Conservation (phyloP, 2,888 invertebrate genomes). For the Norana najaformis region DNA sequence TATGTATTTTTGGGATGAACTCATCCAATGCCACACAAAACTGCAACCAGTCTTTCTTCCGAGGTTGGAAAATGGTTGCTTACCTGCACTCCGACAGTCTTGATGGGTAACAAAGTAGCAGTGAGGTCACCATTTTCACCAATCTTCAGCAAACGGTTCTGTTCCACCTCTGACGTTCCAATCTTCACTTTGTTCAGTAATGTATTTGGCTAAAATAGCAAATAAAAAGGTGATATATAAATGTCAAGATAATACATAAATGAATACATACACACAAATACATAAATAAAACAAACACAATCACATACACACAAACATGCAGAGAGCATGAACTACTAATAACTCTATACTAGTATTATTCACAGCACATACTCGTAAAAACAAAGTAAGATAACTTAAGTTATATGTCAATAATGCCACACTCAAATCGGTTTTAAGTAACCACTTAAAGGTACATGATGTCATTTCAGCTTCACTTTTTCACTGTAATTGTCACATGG, state of each 20-base stretch:
- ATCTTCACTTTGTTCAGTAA: constrained; percentile 74
- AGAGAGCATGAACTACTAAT: background rate
- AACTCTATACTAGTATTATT: background rate
- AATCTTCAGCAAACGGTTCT: constrained; percentile 49
- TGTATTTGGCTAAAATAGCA: constrained; percentile 74
- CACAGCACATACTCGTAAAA: no score
- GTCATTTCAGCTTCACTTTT: no score
- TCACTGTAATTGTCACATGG: no score
- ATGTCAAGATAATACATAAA: background rate
- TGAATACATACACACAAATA: background rate
- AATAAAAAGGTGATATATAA: background rate
- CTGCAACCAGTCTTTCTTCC: background rate
- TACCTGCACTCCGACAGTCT: constrained; percentile 96
- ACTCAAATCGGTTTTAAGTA: no score
- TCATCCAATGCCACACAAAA: background rate
- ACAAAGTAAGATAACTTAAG: no score
- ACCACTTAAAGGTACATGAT: no score
- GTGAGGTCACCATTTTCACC: constrained; percentile 46
- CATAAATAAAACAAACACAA: background rate
- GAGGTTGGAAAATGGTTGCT: constrained; percentile 35
- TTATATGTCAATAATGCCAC: no score
- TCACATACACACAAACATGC: background rate
- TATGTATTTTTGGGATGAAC: background rate
- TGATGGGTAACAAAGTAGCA: constrained; percentile 79
- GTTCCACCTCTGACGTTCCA: constrained; percentile 64